Evolutionary conservation across 2,113 vertebrate species (phyloP).

Genomic region (Apodemus sylvaticus): DNA sequence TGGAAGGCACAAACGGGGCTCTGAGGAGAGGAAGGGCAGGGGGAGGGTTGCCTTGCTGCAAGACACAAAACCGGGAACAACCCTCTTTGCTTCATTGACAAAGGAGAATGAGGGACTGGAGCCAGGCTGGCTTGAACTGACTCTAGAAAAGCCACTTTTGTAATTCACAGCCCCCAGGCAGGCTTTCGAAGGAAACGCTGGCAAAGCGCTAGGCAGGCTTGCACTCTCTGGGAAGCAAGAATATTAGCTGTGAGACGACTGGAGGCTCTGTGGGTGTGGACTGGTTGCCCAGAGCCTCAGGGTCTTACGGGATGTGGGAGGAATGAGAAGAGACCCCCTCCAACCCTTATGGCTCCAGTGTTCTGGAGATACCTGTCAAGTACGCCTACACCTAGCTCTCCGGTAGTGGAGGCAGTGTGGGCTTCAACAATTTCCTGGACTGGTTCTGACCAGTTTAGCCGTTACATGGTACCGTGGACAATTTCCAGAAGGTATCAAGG

Average conservation of each 20-base stretch:
- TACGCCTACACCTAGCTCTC: neutral
- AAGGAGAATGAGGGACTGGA: slow-evolving; percentile 67
- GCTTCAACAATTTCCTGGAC: neutral
- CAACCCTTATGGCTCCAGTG: fast-evolving
- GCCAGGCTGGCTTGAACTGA: slow-evolving; percentile 62
- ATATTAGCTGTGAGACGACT: neutral
- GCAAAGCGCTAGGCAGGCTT: slow-evolving; percentile 14
- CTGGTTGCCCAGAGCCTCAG: neutral
- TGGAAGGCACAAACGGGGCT: slow-evolving; percentile 33
- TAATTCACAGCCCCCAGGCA: neutral
- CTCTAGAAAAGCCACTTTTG: slow-evolving; percentile 45
- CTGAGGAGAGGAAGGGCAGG: slow-evolving; percentile 46
- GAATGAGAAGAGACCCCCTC: neutral
- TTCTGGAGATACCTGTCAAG: neutral
- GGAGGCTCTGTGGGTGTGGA: neutral
- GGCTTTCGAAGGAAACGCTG: neutral
- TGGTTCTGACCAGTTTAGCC: neutral
- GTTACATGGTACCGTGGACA: too few relatives aligned
- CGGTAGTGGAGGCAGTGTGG: fast-evolving
- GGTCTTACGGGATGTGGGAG: neutral
- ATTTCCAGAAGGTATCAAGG: neutral
- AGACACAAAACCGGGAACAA: slow-evolving; percentile 64
- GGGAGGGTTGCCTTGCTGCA: neutral
- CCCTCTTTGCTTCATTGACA: slow-evolving; percentile 71
- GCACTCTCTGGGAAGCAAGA: slow-evolving; percentile 5